Evolutionary conservation across 2,888 invertebrate genomes (phyloP), one percentile per base, ranked within the genome.

Genomic region (Coecobrya sp.): DNA sequence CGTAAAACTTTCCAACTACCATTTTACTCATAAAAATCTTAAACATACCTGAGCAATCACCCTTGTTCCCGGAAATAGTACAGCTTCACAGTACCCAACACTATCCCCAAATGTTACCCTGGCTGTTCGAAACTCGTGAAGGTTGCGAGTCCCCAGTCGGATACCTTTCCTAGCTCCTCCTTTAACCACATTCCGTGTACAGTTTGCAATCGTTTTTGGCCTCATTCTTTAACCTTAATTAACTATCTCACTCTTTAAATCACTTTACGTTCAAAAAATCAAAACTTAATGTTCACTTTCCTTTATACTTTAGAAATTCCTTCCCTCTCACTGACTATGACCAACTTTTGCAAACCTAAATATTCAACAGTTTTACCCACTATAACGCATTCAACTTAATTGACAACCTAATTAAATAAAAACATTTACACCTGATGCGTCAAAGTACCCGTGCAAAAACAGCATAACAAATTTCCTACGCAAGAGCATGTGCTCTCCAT

Each of bases 71-170:
- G 94, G 94, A 52, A 93, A 89, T 59, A 93, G 89, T 16, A 93
- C 86, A 5, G 94, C 94, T 91, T 95, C 94, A 90, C 94, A 94
- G 22, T 86, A 93, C 1, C 94, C 94, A 81, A 89, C 90, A 59
- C 91, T 93, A 27, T 94, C 93, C 5, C 94, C 94, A 90, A 95
- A 95, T 0, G 76, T 49, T 0, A 94, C 70, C 49, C 82, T 82
- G 27, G 86, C 93, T 27, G 90, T 73, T 82, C 94, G 89, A 76
- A 95, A 95, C 36, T 94, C 93, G 22, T 87, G 84, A 0, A 93
- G n/a, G 13, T 86, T 84, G 22, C 94, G 55, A 13, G 93, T 93
- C 70, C 94, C 94, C 19, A 94, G 42, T 11, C 94, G 76, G n/a
- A 95, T 86, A 8, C 94, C 94, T 85, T 92, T 93, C 13, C 92